Percentiles rank a stretch among this genome's conserved stretches.
Conservation (phyloP, 2,888 invertebrate species). For the Bombylius discolor region DNA sequence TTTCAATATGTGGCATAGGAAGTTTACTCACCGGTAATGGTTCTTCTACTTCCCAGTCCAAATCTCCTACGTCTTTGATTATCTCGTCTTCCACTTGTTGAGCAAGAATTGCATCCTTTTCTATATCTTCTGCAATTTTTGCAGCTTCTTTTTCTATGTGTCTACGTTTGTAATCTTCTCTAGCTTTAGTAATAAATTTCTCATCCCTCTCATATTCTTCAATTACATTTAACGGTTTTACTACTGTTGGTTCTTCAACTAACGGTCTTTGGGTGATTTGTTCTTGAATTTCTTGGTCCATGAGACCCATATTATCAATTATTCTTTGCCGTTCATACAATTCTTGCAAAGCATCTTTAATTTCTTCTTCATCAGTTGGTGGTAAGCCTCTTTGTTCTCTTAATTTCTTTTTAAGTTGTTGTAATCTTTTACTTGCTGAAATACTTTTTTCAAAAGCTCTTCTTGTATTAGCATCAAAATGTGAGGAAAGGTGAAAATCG, state of each 20-base stretch:
- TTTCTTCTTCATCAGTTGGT: neutral
- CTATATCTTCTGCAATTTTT: neutral
- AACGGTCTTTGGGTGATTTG: neutral
- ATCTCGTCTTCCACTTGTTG: neutral
- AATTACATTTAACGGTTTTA: neutral
- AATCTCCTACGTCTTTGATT: neutral
- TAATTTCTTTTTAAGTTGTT: neutral
- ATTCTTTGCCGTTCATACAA: neutral
- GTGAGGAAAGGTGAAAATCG: too few species aligned
- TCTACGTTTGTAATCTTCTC: neutral
- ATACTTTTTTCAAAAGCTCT: neutral
- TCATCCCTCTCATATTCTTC: neutral
- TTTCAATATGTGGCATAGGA: neutral
- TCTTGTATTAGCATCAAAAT: too few species aligned
- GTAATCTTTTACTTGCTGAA: neutral
- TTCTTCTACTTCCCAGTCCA: neutral
- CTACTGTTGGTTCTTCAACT: neutral
- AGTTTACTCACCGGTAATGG: neutral
- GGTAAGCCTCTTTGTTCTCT: neutral
- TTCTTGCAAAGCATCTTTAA: neutral
- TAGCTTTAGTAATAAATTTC: neutral
- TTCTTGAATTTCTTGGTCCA: neutral
- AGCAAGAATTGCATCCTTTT: neutral
- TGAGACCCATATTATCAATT: neutral
- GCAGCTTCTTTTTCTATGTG: neutral